phyloP scores from a whole-genome alignment of 1,140 invertebrate species.

The Drosophila sturtevanti region DNA sequence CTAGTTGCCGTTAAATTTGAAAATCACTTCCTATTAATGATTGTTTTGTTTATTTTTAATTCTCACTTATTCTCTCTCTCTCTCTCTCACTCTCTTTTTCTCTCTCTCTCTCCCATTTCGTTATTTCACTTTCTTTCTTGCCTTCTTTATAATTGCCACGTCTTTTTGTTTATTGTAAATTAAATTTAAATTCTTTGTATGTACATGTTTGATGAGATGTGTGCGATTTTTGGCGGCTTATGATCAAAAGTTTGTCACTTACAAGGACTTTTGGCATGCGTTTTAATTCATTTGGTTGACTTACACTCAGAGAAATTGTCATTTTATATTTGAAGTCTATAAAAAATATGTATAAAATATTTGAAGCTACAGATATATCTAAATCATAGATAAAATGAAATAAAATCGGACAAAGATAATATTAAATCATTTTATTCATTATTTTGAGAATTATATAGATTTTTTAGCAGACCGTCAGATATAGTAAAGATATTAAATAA shows the following conservation, averaged over 20 bases:
- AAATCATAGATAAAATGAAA: too few relatives aligned
- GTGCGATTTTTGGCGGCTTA: not conserved
- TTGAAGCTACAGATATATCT: too few relatives aligned
- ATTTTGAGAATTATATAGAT: too few relatives aligned
- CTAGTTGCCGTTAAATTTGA: slow-evolving; percentile 12
- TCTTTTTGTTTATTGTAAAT: slow-evolving; percentile 4
- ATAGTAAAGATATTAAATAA: too few relatives aligned
- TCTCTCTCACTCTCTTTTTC: not conserved
- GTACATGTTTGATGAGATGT: not conserved
- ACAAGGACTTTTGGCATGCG: slow-evolving; percentile 8
- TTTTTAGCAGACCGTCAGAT: too few relatives aligned
- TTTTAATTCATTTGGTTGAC: not conserved
- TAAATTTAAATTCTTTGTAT: not conserved
- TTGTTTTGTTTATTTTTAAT: slow-evolving; percentile 52
- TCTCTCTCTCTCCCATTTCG: not conserved
- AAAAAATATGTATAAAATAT: too few relatives aligned
- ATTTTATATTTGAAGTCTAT: not conserved
- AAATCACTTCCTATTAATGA: slow-evolving; percentile 26
- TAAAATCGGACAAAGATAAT: too few relatives aligned
- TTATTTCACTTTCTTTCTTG: not conserved
- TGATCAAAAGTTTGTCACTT: not conserved
- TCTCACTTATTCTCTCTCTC: slow-evolving; percentile 38
- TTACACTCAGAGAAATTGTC: not conserved
- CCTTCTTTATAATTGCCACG: not conserved
- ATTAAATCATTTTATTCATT: too few relatives aligned